Percentiles rank a stretch among this genome's conserved stretches.
These are phyloP conservation scores for Agrilus biguttatus DNA, from an alignment of 2,888 invertebrate species.

Conservation along the genomic window DNA sequence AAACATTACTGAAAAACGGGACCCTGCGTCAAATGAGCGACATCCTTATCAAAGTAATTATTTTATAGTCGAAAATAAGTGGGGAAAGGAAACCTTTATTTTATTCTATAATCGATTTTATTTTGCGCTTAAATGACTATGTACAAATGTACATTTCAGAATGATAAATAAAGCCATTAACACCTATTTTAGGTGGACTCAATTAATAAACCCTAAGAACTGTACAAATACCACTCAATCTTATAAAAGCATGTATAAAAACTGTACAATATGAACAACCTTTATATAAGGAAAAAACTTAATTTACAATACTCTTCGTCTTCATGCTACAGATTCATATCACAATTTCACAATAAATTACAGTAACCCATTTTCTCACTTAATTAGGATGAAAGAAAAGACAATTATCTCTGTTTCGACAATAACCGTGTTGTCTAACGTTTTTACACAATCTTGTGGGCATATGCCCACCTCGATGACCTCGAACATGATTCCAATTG, in stretches of 20 bases:
- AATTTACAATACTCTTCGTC: neutral
- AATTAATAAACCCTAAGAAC: no score
- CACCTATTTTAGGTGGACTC: no score
- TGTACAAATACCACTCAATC: no score
- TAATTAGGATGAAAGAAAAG: slow-evolving; percentile 60
- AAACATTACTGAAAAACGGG: no score
- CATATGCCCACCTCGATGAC: slow-evolving; percentile 29
- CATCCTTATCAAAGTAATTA: no score
- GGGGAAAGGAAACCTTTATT: no score
- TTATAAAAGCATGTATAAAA: slow-evolving; percentile 42
- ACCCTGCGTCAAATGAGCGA: no score
- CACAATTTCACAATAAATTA: slow-evolving; percentile 77
- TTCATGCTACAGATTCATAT: slow-evolving; percentile 36
- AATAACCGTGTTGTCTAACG: slow-evolving; percentile 66
- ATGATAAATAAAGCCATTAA: no score
- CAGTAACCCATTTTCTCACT: slow-evolving; percentile 1
- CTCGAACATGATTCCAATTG: slow-evolving; percentile 17
- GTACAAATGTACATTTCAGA: no score
- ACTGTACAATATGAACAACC: slow-evolving; percentile 31
- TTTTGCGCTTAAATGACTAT: no score
- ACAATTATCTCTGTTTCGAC: slow-evolving; percentile 70
- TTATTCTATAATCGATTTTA: no score
- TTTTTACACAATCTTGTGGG: slow-evolving; percentile 50
- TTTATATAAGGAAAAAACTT: slow-evolving; percentile 4
- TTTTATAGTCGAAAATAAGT: no score